Evolutionary conservation across 2,888 invertebrate genomes (phyloP), one percentile per base, ranked within the genome.

Genomic region (Helleia helle): DNA sequence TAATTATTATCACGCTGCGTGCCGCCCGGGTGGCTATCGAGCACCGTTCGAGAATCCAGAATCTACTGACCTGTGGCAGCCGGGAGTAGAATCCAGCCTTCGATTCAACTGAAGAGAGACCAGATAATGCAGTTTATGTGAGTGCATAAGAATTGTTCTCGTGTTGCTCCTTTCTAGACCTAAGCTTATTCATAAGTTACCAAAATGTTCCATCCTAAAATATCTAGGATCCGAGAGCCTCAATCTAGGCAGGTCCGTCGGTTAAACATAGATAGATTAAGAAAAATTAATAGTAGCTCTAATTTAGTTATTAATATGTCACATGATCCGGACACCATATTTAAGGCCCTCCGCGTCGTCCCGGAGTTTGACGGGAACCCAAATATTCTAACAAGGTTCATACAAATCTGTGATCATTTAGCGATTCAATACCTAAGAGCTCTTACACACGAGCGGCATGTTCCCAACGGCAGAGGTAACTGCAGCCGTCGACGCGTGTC

Each of bases 351-450:
- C n/a, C n/a, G n/a, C n/a, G n/a, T n/a, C n/a, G n/a, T n/a, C n/a
- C n/a, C n/a, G n/a, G n/a, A n/a, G n/a, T n/a, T n/a, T n/a, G n/a
- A n/a, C n/a, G n/a, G n/a, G n/a, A n/a, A n/a, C n/a, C 31, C 38
- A 4, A 18, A 46, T 14, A 37, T 46, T 2, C 17, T 43, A 12
- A 29, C 41, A 13, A 14, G 41, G 30, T 46, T 46, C 17, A 43
- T 46, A 9, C 22, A 37, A n/a, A 13, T 46, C 3, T 43, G 41
- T 15, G 46, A 46, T 12, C 36, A 43, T n/a, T 29, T 47, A 37
- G 43, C 31, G 1, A 12, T 5, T 2, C 5, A 39, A 18, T 42
- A 42, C 29, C 9, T 36, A n/a, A n/a, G n/a, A n/a, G n/a, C n/a
- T n/a, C n/a, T n/a, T n/a, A n/a, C n/a, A n/a, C n/a, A n/a, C n/a